Base-by-base conservation (phyloP, 2,113 vertebrate genomes). In the Serilophus lunatus region DNA sequence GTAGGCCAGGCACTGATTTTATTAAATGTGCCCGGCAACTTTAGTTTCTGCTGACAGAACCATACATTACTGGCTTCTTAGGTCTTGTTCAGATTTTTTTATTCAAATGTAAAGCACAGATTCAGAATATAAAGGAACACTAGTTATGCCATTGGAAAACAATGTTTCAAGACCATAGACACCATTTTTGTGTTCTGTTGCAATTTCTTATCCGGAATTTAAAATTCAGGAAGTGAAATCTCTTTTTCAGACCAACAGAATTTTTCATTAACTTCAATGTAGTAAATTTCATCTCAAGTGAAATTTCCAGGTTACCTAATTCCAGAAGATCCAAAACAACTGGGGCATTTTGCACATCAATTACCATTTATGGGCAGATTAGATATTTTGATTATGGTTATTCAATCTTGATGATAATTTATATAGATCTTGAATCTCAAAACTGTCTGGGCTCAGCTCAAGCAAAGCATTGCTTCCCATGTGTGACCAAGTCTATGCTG, bases 401-500 rank as follows among this genome's bases (percentile, higher is more conserved):
- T 49, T 75, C 65, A 13, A 42, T 38, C 19, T 75, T 3, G 1
- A 20, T 35, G 9, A 49, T 10, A 4, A 35, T 53, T 86, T 65
- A 47, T 66, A 20, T 4, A 88, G 10, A 61, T 29, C 14, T 64
- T 36, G 29, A 26, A 28, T 11, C 42, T 42, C 51, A 60, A 57
- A 78, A n/a, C 3, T 38, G 10, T 22, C 77, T 2, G 0, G 35
- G 26, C 6, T 51, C 49, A 57, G 44, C 18, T 54, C 28, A 80
- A 25, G 13, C 4, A 74, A 60, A 65, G n/a, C 26, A 66, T 1
- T 3, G 2, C 36, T 59, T 60, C 26, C 70, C 24, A 18, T 11
- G 11, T 18, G 9, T 13, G 28, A 54, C 24, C 1, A 0, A 88
- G 24, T 7, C 26, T 25, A 31, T 9, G 24, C 17, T 8, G 3